Conservation (phyloP, 2,888 invertebrate genomes). For the Seira musarum region DNA sequence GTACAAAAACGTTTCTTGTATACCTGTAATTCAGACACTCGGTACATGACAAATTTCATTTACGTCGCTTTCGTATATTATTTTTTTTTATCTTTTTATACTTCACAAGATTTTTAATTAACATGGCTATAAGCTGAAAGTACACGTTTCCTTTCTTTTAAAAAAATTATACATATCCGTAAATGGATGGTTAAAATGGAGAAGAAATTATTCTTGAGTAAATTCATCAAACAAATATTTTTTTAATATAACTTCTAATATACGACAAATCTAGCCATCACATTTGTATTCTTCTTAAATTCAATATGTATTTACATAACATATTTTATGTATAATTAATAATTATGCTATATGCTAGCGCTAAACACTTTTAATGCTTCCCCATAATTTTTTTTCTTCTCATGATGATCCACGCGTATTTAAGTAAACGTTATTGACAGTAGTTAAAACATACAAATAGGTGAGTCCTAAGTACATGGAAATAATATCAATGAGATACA, state of each 20-base stretch:
- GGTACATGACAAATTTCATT: not conserved
- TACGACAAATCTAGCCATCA: not conserved
- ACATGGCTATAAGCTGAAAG: too few relatives aligned
- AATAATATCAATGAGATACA: too few relatives aligned
- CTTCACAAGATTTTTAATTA: too few relatives aligned
- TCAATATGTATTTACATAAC: not conserved
- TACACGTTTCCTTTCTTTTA: too few relatives aligned
- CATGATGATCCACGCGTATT: not conserved
- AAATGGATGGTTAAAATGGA: not conserved
- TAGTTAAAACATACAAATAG: not conserved
- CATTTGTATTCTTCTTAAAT: too few relatives aligned
- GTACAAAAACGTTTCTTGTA: not conserved
- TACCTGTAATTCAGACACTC: not conserved
- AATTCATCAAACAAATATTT: not conserved
- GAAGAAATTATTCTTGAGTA: not conserved
- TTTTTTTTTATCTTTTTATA: too few relatives aligned
- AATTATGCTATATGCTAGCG: not conserved
- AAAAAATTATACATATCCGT: too few relatives aligned
- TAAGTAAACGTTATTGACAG: not conserved
- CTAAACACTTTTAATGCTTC: not conserved
- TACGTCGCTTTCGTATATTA: too few relatives aligned
- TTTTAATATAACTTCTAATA: not conserved
- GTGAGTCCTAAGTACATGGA: too few relatives aligned
- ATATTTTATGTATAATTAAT: not conserved
- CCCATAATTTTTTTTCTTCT: not conserved